Base-by-base conservation (phyloP, 2,797 vertebrate genomes). In the Parauchenoglanis ngamensis region DNA sequence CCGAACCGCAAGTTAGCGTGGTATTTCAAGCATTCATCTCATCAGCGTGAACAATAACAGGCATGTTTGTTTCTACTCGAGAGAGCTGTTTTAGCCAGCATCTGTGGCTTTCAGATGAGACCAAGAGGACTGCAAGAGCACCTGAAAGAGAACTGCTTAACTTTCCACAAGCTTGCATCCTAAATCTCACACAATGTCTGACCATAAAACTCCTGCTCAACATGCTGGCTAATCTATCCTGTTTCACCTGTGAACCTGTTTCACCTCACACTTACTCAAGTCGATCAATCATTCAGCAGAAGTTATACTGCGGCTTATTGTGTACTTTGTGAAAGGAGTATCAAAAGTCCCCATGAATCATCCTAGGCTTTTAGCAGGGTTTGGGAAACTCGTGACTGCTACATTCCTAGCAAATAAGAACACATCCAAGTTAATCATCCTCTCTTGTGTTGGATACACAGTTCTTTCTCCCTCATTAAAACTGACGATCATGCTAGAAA, bases 31-130 rank as follows among this genome's bases (percentile, higher is more conserved):
- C 61, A 79, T 86, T 84, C 73, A 83, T 84, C 73, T 87, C 46
- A 89, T 88, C 35, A 86, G 65, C 46, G 86, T 73, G 85, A 89
- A 89, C 89, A 91, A 88, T 91, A 90, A 61, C 85, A 81, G 87
- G 59, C 49, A 85, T 73, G 61, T 40, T 49, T 83, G 46, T n/a
- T 23, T 86, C 79, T 21, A n/a, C 67, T 52, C 6, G 57, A 49
- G 28, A 78, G 10, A 46, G 44, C 57, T 77, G 73, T 76, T 83
- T 84, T 40, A 87, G 44, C 63, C 59, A 61, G 54, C 5, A 19
- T 23, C 80, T 79, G 70, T 61, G 63, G 65, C 79, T 46, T 84
- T 63, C 76, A 81, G 52, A 89, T 84, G 84, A 90, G 76, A 87
- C 52, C 25, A 59, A 86, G 68, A 87, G 80, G 89, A 17, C 76